Conservation (phyloP, 2,797 vertebrate species). For the Chrysocyon brachyurus region DNA sequence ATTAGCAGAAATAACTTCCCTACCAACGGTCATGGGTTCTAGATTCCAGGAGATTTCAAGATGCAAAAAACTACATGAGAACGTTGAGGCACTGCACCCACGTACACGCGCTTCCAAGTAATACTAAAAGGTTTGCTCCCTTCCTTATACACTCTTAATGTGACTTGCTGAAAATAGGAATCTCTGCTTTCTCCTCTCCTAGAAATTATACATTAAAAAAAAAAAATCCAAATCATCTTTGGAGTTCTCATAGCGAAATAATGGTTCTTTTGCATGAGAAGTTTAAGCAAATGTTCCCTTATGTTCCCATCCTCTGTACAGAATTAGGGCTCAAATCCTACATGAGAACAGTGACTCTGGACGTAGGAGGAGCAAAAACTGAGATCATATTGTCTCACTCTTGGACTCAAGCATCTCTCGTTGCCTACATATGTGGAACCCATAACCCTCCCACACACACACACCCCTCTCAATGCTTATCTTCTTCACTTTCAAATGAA, state of each 20-base stretch:
- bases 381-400: background rate
- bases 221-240: constrained; percentile 1
- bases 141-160: background rate
- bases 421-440: background rate
- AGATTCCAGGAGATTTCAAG: background rate
- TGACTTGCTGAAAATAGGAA: background rate
- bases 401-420: background rate
- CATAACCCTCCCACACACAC: no score
- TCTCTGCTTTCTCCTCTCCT: constrained; percentile 1
- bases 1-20: background rate
- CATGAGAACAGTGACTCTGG: background rate
- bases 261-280: background rate
- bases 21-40: background rate
- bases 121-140: background rate
- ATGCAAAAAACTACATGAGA: background rate
- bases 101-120: background rate
- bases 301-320: background rate
- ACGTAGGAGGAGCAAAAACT: background rate
- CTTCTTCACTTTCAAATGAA: background rate
- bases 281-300: background rate
- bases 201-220: background rate
- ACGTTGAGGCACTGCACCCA: background rate
- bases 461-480: background rate
- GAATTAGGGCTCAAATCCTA: background rate
- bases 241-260: constrained; percentile 42